phyloP scores from a whole-genome alignment of 2,888 invertebrate species.

The Hartigia nigra region DNA sequence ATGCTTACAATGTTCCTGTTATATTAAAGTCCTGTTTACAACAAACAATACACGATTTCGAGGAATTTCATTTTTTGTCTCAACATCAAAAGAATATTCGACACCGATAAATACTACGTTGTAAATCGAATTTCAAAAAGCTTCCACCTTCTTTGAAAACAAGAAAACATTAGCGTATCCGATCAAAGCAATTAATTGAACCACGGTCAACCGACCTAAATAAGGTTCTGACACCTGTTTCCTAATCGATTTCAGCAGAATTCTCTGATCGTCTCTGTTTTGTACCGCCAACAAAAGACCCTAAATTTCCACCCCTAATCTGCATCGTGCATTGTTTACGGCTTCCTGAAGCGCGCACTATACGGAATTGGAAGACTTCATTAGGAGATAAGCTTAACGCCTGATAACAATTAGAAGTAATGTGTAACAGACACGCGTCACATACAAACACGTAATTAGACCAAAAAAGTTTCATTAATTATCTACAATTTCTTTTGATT shows the following conservation, averaged over 20 bases:
- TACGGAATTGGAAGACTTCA: neutral
- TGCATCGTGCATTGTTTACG: neutral
- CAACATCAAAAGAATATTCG: too few relatives aligned
- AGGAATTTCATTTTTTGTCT: too few relatives aligned
- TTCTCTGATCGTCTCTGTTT: neutral
- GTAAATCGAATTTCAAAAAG: too few relatives aligned
- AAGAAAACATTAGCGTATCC: neutral
- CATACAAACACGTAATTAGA: neutral
- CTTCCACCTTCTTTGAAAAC: neutral
- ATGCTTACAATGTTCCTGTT: neutral
- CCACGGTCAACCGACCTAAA: neutral
- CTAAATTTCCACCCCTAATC: neutral
- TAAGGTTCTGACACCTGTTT: neutral
- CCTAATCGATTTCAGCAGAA: neutral
- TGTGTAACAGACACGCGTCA: too few relatives aligned
- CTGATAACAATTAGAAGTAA: too few relatives aligned
- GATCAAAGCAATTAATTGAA: neutral
- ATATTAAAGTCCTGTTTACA: too few relatives aligned
- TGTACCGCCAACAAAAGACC: neutral
- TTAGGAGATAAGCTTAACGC: neutral
- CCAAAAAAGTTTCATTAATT: neutral
- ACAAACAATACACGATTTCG: too few relatives aligned
- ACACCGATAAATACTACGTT: too few relatives aligned
- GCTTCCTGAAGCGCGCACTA: neutral
- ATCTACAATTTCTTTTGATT: neutral